These are phyloP conservation scores for Patella ulyssiponensis DNA, from an alignment of 2,888 invertebrate genomes.

Conservation along the genomic window DNA sequence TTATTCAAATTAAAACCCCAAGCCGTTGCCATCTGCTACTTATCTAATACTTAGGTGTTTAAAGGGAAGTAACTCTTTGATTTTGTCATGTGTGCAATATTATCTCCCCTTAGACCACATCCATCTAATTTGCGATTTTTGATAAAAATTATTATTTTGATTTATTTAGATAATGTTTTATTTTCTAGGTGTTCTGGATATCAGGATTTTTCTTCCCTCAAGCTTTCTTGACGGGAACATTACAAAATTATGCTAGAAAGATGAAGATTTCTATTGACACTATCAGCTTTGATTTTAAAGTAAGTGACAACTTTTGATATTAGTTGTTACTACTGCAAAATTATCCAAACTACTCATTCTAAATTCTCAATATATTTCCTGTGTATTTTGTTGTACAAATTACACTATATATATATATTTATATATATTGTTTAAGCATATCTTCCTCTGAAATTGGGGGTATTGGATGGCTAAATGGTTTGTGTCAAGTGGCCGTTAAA, in stretches of 20 bases:
- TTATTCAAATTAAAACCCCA: neutral
- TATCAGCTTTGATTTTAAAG: slow-evolving; percentile 71
- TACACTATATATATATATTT: too few species aligned
- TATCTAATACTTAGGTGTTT: neutral
- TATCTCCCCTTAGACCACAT: slow-evolving; percentile 9
- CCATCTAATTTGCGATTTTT: neutral
- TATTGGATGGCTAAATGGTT: too few species aligned
- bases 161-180: slow-evolving; percentile 12
- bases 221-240: slow-evolving; percentile 73
- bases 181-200: slow-evolving; percentile 71
- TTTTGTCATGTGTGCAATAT: neutral
- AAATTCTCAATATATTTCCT: neutral
- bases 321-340: neutral
- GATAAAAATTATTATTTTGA: neutral
- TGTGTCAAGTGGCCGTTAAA: too few species aligned
- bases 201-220: slow-evolving; percentile 77
- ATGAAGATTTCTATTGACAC: slow-evolving; percentile 72
- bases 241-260: slow-evolving; percentile 72
- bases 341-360: neutral
- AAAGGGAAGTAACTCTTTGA: neutral
- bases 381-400: too few species aligned
- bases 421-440: too few species aligned
- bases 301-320: slow-evolving; percentile 36
- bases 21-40: too few species aligned
- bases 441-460: too few species aligned